These are phyloP conservation scores for Paracentrotus lividus DNA, from an alignment of 53 echinoderm and acorn worm species.

Conservation along the genomic window DNA sequence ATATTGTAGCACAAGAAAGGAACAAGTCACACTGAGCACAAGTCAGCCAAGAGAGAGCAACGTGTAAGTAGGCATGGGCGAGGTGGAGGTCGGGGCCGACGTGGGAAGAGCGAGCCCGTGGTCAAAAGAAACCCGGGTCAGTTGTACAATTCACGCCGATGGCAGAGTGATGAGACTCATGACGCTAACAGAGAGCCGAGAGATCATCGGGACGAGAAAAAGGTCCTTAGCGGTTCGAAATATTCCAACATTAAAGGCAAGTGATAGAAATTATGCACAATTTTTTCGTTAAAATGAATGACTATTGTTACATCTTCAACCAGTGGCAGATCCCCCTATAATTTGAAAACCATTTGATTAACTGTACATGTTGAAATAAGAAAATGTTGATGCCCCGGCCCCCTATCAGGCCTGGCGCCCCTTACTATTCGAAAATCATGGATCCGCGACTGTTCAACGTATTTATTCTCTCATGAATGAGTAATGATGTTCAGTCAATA, in stretches of 20 bases:
- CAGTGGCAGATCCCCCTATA: no score
- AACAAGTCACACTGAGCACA: background rate
- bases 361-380: no score
- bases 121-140: slow-evolving; percentile 6
- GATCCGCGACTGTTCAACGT: no score
- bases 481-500: background rate
- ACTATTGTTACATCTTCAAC: background rate
- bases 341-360: no score
- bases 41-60: background rate
- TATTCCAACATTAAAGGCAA: background rate
- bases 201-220: background rate
- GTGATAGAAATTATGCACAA: background rate
- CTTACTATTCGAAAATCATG: no score
- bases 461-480: no score
- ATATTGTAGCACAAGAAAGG: background rate
- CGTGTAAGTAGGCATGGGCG: background rate
- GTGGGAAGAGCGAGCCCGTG: background rate
- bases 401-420: no score
- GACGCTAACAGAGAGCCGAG: background rate
- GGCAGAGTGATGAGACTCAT: background rate
- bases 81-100: background rate
- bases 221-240: background rate
- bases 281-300: background rate
- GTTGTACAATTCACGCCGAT: background rate
- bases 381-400: no score